These are phyloP conservation scores for Galerucella pusilla DNA, from an alignment of 2,888 invertebrate genomes.

Conservation along the genomic window DNA sequence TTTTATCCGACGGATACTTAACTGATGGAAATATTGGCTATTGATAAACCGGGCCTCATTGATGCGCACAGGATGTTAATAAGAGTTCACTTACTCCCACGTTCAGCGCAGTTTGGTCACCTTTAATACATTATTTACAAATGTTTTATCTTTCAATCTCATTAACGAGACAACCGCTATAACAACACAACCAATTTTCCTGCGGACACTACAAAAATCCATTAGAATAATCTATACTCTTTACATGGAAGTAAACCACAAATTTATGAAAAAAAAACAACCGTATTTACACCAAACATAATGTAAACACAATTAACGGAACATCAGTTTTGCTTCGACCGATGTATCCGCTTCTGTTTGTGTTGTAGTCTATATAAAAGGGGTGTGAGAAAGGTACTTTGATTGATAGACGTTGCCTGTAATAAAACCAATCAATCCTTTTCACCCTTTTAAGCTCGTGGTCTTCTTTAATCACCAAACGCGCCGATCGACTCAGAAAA, in stretches of 20 bases:
- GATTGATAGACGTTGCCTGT: constrained; percentile 56
- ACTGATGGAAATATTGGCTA: no score
- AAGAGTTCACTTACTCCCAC: no score
- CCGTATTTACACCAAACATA: background rate
- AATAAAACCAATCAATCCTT: constrained; percentile 56
- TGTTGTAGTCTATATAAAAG: constrained; percentile 42
- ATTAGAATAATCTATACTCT: background rate
- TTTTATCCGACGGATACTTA: no score
- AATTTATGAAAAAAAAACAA: background rate
- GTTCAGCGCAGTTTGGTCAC: no score
- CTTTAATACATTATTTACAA: no score
- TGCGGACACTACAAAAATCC: background rate
- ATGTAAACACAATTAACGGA: constrained; percentile 54
- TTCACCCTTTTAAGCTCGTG: constrained; percentile 36
- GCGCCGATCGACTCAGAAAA: background rate
- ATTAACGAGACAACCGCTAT: no score
- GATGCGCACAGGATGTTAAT: no score
- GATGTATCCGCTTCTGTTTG: constrained; percentile 49
- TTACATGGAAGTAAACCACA: background rate
- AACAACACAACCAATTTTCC: background rate
- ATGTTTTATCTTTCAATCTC: no score
- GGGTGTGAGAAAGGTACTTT: constrained; percentile 48
- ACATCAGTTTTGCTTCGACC: constrained; percentile 44
- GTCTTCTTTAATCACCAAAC: constrained; percentile 54
- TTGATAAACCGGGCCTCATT: no score